Percentiles rank a stretch among this genome's conserved stretches.
Conservation (phyloP, 2,113 vertebrate species). For the Chroicocephalus ridibundus region DNA sequence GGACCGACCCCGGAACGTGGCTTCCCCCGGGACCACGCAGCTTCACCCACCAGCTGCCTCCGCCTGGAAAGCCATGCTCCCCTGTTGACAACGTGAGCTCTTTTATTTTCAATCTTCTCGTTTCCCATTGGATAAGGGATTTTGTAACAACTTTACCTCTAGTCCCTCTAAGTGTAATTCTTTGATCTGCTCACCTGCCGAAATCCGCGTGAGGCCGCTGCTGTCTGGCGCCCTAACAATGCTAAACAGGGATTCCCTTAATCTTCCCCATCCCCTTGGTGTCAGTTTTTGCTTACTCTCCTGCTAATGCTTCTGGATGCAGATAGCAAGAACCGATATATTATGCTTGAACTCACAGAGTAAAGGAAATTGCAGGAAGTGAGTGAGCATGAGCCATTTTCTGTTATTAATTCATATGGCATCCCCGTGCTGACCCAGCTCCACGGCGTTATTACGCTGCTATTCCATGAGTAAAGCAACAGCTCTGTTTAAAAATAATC, state of each 20-base stretch:
- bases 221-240: background rate
- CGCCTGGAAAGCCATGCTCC: background rate
- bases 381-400: conserved; percentile 41
- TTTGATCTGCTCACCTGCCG: background rate
- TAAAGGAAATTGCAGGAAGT: conserved; percentile 57
- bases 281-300: background rate
- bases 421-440: conserved; percentile 35
- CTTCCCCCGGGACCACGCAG: background rate
- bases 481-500: conserved; percentile 44
- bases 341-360: background rate
- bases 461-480: background rate
- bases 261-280: background rate
- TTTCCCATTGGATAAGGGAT: background rate
- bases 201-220: background rate
- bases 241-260: background rate
- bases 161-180: background rate
- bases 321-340: background rate
- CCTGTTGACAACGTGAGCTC: background rate
- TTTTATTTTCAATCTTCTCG: background rate
- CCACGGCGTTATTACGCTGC: background rate
- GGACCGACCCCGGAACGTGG: accelerated
- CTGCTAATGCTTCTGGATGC: background rate
- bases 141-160: background rate
- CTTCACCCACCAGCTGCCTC: background rate
- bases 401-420: conserved; percentile 47